Conservation (phyloP, 2,797 vertebrate species). For the Synanceia verrucosa region DNA sequence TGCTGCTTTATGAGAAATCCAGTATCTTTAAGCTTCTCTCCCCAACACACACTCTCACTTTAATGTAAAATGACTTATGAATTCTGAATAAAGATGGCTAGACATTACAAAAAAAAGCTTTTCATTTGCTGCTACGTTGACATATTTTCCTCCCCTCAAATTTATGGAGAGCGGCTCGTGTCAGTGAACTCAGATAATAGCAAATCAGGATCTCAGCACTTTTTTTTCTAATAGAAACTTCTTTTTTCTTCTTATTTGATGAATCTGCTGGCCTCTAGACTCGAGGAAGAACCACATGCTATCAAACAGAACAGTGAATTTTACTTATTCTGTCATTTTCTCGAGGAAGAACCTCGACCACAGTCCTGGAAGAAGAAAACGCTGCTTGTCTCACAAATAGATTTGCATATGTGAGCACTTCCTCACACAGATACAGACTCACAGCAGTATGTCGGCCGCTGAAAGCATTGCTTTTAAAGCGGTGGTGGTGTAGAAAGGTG, state of each 20-base stretch:
- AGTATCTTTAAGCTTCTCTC: conserved; percentile 3
- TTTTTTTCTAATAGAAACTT: conserved; percentile 43
- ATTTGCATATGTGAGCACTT: neutral
- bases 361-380: too few species aligned
- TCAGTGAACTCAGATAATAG: conserved; percentile 47
- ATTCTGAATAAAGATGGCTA: conserved; percentile 54
- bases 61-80: conserved; percentile 64
- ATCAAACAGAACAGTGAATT: neutral
- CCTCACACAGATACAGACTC: neutral
- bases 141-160: conserved; percentile 47
- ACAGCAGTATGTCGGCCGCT: neutral
- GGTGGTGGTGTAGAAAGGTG: conserved; percentile 49
- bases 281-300: neutral
- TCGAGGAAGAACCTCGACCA: neutral
- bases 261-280: conserved; percentile 19
- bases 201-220: conserved; percentile 57
- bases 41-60: conserved; percentile 18
- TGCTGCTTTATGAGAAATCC: conserved; percentile 34
- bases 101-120: conserved; percentile 34
- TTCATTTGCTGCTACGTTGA: conserved; percentile 57
- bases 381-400: conserved; percentile 37
- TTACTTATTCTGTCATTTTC: conserved; percentile 6
- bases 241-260: conserved; percentile 12
- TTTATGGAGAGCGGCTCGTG: conserved; percentile 49
- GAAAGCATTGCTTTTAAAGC: conserved; percentile 57